These are phyloP conservation scores for Cataglyphis albicans DNA, from an alignment of 2,888 invertebrate species.

Conservation along the genomic window DNA sequence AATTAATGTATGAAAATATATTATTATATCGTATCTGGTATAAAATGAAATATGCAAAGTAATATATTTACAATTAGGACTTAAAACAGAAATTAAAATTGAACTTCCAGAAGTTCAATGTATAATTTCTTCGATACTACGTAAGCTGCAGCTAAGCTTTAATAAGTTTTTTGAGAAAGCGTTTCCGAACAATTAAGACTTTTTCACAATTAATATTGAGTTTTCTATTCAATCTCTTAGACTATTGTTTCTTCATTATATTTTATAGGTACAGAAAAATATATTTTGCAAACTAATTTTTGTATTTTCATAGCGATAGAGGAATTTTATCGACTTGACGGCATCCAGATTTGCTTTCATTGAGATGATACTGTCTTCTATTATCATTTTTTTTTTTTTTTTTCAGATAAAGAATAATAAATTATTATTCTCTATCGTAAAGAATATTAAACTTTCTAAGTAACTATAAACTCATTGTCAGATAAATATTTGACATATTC, in stretches of 20 bases:
- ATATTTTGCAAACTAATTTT: neutral
- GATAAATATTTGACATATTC: neutral
- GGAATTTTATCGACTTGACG: slow-evolving; percentile 6
- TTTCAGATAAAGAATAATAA: neutral
- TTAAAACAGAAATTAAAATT: neutral
- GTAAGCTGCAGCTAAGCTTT: slow-evolving; percentile 9
- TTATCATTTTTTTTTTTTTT: neutral
- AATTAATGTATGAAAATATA: slow-evolving; percentile 36
- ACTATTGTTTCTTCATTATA: slow-evolving; percentile 5
- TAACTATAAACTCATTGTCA: slow-evolving; percentile 17
- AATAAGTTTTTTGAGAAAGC: neutral
- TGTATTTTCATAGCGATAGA: neutral
- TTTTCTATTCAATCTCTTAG: neutral
- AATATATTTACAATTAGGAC: neutral
- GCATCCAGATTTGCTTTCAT: neutral
- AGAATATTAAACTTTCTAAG: slow-evolving; percentile 11
- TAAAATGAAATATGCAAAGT: slow-evolving; percentile 19
- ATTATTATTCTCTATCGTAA: neutral
- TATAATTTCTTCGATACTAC: neutral
- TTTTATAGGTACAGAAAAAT: slow-evolving; percentile 11
- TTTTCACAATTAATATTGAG: neutral
- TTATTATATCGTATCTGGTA: neutral
- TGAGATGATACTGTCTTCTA: neutral
- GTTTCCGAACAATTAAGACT: neutral
- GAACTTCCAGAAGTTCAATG: neutral